Evolutionary conservation across 2,113 vertebrate genomes (phyloP), one percentile per base, ranked within the genome.

Genomic region (Serilophus lunatus): DNA sequence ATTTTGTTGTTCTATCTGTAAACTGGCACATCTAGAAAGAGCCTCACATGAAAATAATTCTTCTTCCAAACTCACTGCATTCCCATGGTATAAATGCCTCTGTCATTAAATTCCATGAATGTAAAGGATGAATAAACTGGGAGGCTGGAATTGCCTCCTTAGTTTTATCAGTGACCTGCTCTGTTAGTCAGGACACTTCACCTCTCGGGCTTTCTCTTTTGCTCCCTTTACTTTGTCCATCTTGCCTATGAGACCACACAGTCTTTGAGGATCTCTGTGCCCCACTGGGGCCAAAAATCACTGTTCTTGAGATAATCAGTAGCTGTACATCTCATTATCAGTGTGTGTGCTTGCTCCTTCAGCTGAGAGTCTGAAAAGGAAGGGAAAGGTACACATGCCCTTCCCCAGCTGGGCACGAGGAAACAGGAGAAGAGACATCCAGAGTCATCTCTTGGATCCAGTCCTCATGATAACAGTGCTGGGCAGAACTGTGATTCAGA

Each of bases 401-500:
- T 86, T 60, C 56, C 29, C 12, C 5, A 54, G 16, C 0, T 60
- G 53, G 13, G 18, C 33, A 33, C 0, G 2, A 51, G 71, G 57
- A n/a, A 72, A 63, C 2, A 28, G 63, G 23, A 47, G 42, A 77
- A 45, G 70, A 78, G 76, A 42, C 47, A 84, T 25, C 35, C 59
- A 63, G 68, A 80, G 29, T 1, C 38, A 25, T 3, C 42, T 42
- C 70, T 1, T 40, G 71, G 44, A 69, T 50, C 33, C 68, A 69
- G 57, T 15, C 33, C 47, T 50, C 0, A 0, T 35, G 33, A 28
- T 3, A 57, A 13, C 5, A 59, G 45, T 1, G 57, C 59, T 65
- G 65, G 57, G 78, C 85, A 91, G 87, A 69, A 49, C 75, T 80
- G 56, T 44, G 72, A 44, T 71, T 47, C 71, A 75, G 29, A 66